These are phyloP conservation scores for Triplophysa bombifrons DNA, from an alignment of 2,797 vertebrate genomes.

Conservation along the genomic window DNA sequence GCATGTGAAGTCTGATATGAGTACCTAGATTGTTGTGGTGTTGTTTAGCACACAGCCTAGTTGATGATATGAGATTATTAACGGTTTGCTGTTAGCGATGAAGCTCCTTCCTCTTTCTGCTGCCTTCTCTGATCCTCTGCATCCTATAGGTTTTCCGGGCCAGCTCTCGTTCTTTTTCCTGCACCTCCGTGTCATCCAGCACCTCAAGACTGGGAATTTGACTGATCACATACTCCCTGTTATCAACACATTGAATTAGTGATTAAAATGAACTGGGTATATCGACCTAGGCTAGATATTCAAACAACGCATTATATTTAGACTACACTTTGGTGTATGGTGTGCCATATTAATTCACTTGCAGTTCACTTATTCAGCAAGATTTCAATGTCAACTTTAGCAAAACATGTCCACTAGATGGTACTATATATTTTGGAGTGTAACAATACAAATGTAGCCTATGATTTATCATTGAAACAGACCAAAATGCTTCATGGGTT, in stretches of 20 bases:
- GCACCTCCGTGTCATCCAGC: conserved; percentile 79
- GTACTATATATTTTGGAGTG: background rate
- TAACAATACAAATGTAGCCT: background rate
- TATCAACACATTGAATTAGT: background rate
- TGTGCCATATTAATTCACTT: background rate
- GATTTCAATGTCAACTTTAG: background rate
- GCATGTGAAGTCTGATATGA: background rate
- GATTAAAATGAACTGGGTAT: background rate
- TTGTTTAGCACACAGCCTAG: background rate
- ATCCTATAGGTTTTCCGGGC: conserved; percentile 74
- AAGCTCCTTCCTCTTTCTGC: conserved; percentile 66
- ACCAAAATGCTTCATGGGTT: background rate
- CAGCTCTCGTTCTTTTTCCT: conserved; percentile 71
- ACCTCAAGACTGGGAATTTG: conserved; percentile 77
- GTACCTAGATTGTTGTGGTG: background rate
- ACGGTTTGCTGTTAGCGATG: conserved; percentile 46
- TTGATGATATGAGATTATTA: background rate
- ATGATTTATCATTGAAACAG: background rate
- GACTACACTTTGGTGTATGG: background rate
- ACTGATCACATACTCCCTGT: conserved; percentile 79
- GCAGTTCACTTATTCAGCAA: background rate
- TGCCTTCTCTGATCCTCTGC: conserved; percentile 63
- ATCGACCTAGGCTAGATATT: background rate
- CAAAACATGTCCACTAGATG: conserved; percentile 41
- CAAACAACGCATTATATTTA: background rate